A percentile compares a stretch with the other conserved stretches of the same genome.
These are phyloP conservation scores for Drosophila yakuba DNA, from an alignment of 1,140 invertebrate genomes.

Conservation along the genomic window DNA sequence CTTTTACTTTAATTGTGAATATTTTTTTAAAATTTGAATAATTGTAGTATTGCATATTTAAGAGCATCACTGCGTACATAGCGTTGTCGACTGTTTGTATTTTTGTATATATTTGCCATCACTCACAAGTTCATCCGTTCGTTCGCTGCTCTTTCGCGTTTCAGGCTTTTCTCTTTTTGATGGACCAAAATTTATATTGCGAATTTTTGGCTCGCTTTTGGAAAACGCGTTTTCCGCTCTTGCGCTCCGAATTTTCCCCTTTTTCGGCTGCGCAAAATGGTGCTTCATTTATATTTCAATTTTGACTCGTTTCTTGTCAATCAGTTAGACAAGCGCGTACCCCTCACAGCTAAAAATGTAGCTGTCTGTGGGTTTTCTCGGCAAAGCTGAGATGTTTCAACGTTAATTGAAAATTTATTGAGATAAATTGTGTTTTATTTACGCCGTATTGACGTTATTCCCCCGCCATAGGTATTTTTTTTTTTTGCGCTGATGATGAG, in stretches of 20 bases:
- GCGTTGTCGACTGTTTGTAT: neutral
- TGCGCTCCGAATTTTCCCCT: neutral
- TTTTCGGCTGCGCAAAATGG: conserved; percentile 25
- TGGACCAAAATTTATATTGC: conserved; percentile 40
- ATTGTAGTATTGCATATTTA: neutral
- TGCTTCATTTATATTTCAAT: conserved; percentile 77
- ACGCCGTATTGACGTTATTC: conserved; percentile 69
- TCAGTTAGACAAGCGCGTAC: conserved; percentile 60
- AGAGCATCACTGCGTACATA: neutral
- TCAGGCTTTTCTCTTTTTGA: conserved; percentile 2
- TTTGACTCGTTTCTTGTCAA: conserved; percentile 80
- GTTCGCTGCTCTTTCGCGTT: neutral
- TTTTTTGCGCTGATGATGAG: conserved; percentile 14
- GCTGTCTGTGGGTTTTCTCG: conserved; percentile 64
- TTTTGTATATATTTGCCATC: conserved; percentile 12
- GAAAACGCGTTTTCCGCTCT: conserved; percentile 18
- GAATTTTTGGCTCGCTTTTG: conserved; percentile 35
- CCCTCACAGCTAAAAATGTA: conserved; percentile 37
- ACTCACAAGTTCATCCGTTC: conserved; percentile 3
- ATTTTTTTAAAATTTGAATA: neutral
- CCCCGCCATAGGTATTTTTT: neutral
- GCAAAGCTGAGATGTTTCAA: conserved; percentile 61
- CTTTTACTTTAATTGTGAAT: neutral
- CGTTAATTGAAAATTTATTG: conserved; percentile 83
- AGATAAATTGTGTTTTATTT: conserved; percentile 83